These are phyloP conservation scores for Dryomyza anilis DNA, from an alignment of 2,888 invertebrate species.

Conservation along the genomic window DNA sequence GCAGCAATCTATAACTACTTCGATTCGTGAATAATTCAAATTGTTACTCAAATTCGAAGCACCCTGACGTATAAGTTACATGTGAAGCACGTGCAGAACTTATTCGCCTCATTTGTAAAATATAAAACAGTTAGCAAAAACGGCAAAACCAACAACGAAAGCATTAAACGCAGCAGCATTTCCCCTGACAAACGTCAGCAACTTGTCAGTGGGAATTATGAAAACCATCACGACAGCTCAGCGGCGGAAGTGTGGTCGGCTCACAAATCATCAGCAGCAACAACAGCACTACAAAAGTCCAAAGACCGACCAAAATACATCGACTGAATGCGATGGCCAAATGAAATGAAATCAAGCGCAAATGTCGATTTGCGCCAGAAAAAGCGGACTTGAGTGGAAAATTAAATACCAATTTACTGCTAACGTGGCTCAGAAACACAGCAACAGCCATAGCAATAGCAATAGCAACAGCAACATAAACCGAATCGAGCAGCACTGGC, in stretches of 20 bases:
- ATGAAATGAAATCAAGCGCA: conserved; percentile 11
- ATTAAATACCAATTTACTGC: conserved; percentile 20
- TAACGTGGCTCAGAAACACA: conserved; percentile 2
- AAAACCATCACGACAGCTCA: conserved; percentile 1
- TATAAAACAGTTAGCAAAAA: no score
- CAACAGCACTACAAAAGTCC: background rate
- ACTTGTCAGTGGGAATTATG: conserved; percentile 8
- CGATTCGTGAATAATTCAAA: no score
- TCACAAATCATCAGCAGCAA: background rate
- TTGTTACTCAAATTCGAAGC: no score
- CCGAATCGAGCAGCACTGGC: no score
- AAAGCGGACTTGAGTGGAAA: conserved; percentile 11
- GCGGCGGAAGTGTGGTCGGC: background rate
- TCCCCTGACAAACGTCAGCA: conserved; percentile 12
- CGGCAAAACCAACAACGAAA: no score
- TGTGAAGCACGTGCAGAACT: no score
- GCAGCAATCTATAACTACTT: no score
- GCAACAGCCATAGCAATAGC: background rate
- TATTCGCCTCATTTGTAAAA: no score
- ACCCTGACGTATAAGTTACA: no score
- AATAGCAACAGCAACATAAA: background rate
- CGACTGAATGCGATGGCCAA: background rate
- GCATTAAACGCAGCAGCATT: no score
- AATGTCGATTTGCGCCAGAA: conserved; percentile 12
- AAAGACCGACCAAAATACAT: background rate